These are phyloP conservation scores for Sphaeridia pumilis DNA, from an alignment of 2,888 invertebrate species.

Conservation along the genomic window DNA sequence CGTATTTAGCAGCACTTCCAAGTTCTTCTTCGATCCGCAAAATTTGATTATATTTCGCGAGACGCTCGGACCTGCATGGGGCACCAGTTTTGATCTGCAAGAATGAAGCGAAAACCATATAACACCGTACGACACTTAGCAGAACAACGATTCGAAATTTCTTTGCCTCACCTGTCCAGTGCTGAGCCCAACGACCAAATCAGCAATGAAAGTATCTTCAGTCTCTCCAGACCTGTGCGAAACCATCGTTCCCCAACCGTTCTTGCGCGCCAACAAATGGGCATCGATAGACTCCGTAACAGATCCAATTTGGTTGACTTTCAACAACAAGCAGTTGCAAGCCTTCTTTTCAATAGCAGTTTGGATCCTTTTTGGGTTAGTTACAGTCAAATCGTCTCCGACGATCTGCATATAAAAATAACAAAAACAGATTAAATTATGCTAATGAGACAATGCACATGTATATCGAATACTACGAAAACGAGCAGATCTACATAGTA, in stretches of 20 bases:
- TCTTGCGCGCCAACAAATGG: constrained; percentile 71
- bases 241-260: constrained; percentile 99
- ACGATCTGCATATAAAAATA: constrained; percentile 61
- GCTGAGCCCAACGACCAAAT: constrained; percentile 94
- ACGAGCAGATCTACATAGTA: no score
- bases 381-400: constrained; percentile 94
- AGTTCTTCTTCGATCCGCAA: constrained; percentile 97
- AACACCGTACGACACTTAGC: neutral
- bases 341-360: constrained; percentile 93
- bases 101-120: constrained; percentile 2
- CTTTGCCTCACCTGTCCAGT: constrained; percentile 91
- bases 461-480: no score
- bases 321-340: constrained; percentile 91
- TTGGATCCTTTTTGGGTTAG: constrained; percentile 84
- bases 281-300: constrained; percentile 96
- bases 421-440: no score
- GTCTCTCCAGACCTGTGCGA: constrained; percentile 97
- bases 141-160: no score
- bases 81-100: constrained; percentile 89
- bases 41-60: constrained; percentile 98
- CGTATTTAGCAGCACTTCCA: constrained; percentile 77
- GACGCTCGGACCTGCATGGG: constrained; percentile 94
- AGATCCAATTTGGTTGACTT: constrained; percentile 98
- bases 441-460: no score
- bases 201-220: constrained; percentile 98